Evolutionary conservation across 2,888 invertebrate species (phyloP).

Genomic region (Drosophila pseudotalamancana): DNA sequence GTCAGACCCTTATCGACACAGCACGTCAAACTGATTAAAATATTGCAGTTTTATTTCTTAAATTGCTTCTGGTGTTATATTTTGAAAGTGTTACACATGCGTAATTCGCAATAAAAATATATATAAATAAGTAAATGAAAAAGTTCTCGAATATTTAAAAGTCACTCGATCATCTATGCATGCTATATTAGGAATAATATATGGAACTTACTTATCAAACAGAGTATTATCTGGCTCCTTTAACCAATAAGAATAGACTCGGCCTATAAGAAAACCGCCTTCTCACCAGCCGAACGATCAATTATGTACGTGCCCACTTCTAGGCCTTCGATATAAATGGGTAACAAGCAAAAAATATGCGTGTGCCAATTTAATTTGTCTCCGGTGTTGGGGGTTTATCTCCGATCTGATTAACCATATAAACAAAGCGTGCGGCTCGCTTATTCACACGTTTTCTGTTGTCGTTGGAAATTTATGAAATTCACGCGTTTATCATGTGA

Average conservation of each 20-base stretch:
- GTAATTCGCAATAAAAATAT: no score
- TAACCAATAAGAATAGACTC: no score
- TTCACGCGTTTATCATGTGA: constrained; percentile 72
- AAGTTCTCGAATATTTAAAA: no score
- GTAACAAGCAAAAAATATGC: background rate
- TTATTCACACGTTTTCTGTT: constrained; percentile 70
- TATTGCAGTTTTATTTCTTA: background rate
- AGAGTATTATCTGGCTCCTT: no score
- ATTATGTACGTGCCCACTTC: constrained; percentile 7
- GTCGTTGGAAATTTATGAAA: constrained; percentile 54
- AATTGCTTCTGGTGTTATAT: background rate
- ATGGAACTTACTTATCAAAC: no score
- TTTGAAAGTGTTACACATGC: background rate
- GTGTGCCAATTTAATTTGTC: constrained; percentile 28
- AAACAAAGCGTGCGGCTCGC: constrained; percentile 57
- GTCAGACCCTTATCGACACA: background rate
- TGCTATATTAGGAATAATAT: no score
- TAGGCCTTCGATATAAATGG: background rate
- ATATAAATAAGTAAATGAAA: no score
- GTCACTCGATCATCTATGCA: no score
- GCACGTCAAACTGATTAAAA: background rate
- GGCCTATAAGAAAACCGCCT: no score
- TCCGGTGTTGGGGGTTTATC: constrained; percentile 46
- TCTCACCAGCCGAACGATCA: constrained; percentile 19
- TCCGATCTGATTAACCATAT: constrained; percentile 60